Base-by-base conservation (phyloP, 2,888 invertebrate genomes). In the Sericinus montela region DNA sequence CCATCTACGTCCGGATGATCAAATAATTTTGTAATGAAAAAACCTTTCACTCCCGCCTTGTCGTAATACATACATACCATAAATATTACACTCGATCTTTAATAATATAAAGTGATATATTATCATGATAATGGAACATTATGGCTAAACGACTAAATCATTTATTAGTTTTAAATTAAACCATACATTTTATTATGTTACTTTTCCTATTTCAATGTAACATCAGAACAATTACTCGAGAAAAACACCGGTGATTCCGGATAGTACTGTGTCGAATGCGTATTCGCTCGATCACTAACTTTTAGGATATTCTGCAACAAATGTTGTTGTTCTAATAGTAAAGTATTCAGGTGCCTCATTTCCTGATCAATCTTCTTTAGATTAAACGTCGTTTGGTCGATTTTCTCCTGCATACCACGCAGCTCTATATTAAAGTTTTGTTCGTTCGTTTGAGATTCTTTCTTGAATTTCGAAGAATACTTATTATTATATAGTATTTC, bases 361-460 rank as follows among this genome's bases (percentile, higher is more conserved):
- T 94, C 94, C 64, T 92, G 92, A 28, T 92, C 91, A 52, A 94
- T 89, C 55, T 90, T 90, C 67, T 93, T 93, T 55, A 94, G 90
- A 66, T 93, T 92, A 60, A 94, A 93, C 2, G 91, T 91, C 44
- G 92, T 92, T 58, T 93, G 93, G 55, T 94, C 93, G 13, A 94
- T 90, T 69, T 93, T 93, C 56, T 90, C 91, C 38, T 93, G 92
- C 71, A 94, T 82, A 8, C 92, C 90, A 55, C 90, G 88, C 48
- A 93, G 78, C 48, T 90, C 90, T n/a, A 91, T 72, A 45, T 90
- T 91, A 36, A 91, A 85, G 53, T 82, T 88, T 23, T 89, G 82
- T 29, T 91, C 84, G 0, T 61, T 70, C 0, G 73, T 65, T 23
- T 75, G 81, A 11, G 66, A 60, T 42, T 91, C 92, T 50, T 91